Conservation (phyloP, 2,797 vertebrate species). For the Podargus strigoides region DNA sequence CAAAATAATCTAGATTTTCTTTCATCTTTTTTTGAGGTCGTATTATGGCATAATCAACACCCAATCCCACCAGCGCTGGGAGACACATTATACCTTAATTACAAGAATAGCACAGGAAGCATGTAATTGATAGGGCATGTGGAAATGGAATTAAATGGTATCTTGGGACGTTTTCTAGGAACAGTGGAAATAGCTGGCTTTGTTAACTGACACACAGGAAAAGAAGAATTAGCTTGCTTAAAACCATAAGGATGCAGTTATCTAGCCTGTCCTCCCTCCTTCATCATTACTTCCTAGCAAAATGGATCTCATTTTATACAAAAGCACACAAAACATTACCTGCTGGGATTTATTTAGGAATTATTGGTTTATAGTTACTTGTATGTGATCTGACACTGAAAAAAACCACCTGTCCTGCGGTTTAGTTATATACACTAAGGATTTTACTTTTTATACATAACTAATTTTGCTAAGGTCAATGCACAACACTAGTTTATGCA, state of each 20-base stretch:
- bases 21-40: background rate
- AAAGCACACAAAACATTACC: too few relatives aligned
- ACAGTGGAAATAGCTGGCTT: background rate
- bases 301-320: too few relatives aligned
- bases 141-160: background rate
- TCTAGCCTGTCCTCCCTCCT: background rate
- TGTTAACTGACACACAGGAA: background rate
- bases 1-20: background rate
- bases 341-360: too few relatives aligned
- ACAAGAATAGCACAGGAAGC: background rate
- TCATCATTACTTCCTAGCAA: background rate
- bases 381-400: background rate
- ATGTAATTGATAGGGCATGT: background rate
- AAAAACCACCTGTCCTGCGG: background rate
- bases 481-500: background rate
- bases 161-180: background rate
- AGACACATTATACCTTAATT: background rate
- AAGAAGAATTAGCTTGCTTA: background rate
- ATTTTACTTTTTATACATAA: background rate
- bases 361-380: too few relatives aligned
- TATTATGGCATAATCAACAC: background rate
- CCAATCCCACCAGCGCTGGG: background rate
- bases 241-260: background rate
- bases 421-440: background rate
- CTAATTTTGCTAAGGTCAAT: rapidly evolving